A percentile compares a stretch with the other conserved stretches of the same genome.
Conservation (phyloP, 2,797 vertebrate genomes). For the Numenius phaeopus region DNA sequence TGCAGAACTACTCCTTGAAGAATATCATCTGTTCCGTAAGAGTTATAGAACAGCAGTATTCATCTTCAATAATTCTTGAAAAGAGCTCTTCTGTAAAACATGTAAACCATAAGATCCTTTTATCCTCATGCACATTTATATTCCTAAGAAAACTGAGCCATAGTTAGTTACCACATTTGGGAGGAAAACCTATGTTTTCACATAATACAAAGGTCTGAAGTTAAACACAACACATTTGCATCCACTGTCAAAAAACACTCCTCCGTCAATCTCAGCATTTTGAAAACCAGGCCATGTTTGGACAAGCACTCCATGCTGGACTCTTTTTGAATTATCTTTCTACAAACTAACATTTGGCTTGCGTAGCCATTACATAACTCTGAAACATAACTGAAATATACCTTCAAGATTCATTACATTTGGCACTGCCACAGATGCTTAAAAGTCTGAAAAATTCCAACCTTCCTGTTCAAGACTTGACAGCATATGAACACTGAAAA, state of each 20-base stretch:
- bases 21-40: not conserved
- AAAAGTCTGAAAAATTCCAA: not conserved
- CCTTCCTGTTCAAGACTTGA: not conserved
- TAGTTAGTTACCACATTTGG: not conserved
- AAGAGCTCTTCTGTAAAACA: not conserved
- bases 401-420: not conserved
- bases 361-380: not conserved
- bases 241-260: not conserved
- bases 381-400: not conserved
- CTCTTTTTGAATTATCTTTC: not conserved
- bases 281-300: not conserved
- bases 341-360: conserved; percentile 18
- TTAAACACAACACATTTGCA: not conserved
- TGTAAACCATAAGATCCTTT: not conserved
- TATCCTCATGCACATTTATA: not conserved
- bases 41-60: not conserved
- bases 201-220: not conserved
- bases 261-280: not conserved
- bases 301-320: not conserved
- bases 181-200: not conserved
- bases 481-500: not conserved
- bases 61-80: not conserved
- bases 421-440: not conserved
- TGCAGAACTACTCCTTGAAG: not conserved
- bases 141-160: not conserved